These are phyloP conservation scores for Matsumurasca onukii DNA, from an alignment of 1,140 invertebrate species.

Conservation along the genomic window DNA sequence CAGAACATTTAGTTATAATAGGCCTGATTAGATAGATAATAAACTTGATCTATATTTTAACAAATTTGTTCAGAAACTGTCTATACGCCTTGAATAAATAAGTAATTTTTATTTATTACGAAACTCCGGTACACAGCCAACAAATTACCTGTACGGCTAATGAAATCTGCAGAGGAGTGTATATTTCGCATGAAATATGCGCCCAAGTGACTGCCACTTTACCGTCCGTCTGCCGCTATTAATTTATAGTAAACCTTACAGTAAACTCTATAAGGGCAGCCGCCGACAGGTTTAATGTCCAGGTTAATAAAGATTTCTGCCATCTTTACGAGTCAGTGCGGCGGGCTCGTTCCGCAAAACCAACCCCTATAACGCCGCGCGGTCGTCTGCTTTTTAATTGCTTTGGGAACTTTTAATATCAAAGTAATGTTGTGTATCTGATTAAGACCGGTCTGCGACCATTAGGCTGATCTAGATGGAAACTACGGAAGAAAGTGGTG, in stretches of 20 bases:
- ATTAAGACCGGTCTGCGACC: not conserved
- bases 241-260: slow-evolving; percentile 15
- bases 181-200: too few species aligned
- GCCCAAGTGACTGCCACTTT: too few species aligned
- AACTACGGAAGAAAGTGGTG: too few species aligned
- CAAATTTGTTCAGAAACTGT: too few species aligned
- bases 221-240: slow-evolving; percentile 11
- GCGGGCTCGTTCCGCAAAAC: not conserved
- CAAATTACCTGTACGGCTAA: too few species aligned
- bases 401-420: not conserved
- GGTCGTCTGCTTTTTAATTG: not conserved
- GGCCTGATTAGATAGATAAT: too few species aligned
- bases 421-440: not conserved
- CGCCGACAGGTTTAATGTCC: not conserved
- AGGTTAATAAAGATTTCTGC: slow-evolving; percentile 6
- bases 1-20: too few species aligned
- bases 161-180: too few species aligned
- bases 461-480: not conserved
- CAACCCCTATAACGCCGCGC: not conserved
- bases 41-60: too few species aligned
- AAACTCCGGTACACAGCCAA: too few species aligned
- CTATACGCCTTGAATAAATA: too few species aligned
- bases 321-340: not conserved
- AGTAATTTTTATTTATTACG: too few species aligned
- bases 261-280: not conserved